Evolutionary conservation across 2,888 invertebrate genomes (phyloP), one percentile per base, ranked within the genome.

Genomic region (Machimus rusticus): DNA sequence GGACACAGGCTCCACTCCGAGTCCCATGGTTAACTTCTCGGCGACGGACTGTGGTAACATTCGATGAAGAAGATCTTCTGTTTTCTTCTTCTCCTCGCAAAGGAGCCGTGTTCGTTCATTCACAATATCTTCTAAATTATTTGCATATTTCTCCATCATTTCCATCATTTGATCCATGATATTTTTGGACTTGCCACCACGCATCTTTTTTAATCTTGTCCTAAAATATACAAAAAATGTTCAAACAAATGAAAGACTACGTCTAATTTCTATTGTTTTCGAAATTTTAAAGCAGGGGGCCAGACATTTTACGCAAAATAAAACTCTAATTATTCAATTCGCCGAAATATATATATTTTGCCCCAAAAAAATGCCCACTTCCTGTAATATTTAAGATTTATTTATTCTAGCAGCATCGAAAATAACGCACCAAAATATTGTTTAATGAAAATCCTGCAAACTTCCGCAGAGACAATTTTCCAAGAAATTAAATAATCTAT

Each of bases 141-240:
- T 97, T 88, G 98, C 98, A 93, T 99, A 98, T 91, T 97, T 98
- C 92, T 98, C 98, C 98, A 98, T 98, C 97, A 98, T 98, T 90
- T 97, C 96, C 96, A 98, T 98, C 97, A 98, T 98, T 94, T 98
- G 98, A 93, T 98, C 98, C 97, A 98, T 97, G 90, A 98, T 97
- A 92, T 98, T 98, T 90, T 96, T 95, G 91, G 94, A 93, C 89
- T 95, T 96, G 91, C 97, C 97, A 91, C 98, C 98, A 88, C 97
- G 96, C 96, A 99, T 96, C 92, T 96, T 96, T 94, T 98, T 98
- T 90, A 99, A 94, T 74, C 96, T 94, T 86, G 93, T 93, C 88
- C 93, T 93, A 31, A n/a, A 55, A 77, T 31, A 28, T 28, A 28
- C 9, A 76, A 82, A 5, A 74, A 43, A 23, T n/a, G 93, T 16